These are phyloP conservation scores for Coranthus polyacanthus DNA, from an alignment of 2,797 vertebrate species.

Conservation along the genomic window DNA sequence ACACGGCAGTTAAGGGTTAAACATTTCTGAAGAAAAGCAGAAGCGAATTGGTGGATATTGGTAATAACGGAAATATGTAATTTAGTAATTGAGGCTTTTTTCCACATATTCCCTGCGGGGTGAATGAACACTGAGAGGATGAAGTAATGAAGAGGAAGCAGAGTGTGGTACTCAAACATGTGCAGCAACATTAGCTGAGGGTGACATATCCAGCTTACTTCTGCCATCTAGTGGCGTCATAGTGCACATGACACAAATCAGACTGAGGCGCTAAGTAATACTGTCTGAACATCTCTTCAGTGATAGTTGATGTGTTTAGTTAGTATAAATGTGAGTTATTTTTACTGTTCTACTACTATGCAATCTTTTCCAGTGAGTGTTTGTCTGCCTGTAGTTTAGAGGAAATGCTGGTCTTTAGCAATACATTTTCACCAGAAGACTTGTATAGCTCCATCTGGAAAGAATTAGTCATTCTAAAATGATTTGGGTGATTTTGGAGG, in stretches of 20 bases:
- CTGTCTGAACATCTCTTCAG: conserved; percentile 2
- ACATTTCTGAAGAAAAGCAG: background rate
- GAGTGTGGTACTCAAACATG: background rate
- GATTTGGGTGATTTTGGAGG: too few species aligned
- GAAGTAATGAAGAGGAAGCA: background rate
- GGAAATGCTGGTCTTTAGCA: too few species aligned
- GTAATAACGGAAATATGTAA: background rate
- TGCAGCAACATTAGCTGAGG: conserved; percentile 1
- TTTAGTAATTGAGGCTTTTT: conserved; percentile 2
- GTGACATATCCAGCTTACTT: conserved; percentile 31
- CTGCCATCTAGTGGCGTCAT: conserved; percentile 73
- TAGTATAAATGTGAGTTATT: background rate
- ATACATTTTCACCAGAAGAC: too few species aligned
- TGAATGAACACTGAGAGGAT: too few species aligned
- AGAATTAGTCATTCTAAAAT: too few species aligned
- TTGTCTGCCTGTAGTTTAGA: background rate
- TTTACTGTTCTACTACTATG: too few species aligned
- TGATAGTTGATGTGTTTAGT: too few species aligned
- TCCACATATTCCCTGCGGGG: background rate
- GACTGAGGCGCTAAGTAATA: background rate
- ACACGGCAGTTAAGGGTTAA: background rate
- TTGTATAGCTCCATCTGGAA: too few species aligned
- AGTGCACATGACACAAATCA: background rate
- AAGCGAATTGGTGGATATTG: background rate
- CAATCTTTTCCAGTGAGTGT: background rate